Percentiles rank a stretch among this genome's conserved stretches.
Conservation (phyloP, 1,140 invertebrate genomes). For the Holcopasites calliopsidis region DNA sequence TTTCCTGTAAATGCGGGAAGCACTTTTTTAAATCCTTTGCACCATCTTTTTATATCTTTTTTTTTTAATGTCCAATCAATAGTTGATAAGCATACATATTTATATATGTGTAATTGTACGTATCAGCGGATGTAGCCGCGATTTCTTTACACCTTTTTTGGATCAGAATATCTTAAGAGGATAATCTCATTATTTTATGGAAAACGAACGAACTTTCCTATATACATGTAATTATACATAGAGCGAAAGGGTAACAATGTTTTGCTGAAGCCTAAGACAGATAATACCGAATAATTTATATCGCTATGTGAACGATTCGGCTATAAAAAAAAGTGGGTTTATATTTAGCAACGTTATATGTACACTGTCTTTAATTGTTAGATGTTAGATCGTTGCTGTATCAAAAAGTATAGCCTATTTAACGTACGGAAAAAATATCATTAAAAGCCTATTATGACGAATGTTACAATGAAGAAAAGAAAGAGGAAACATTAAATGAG, state of each 20-base stretch:
- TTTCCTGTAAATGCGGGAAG: too few species aligned
- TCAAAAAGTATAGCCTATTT: conserved; percentile 58
- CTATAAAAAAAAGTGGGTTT: conserved; percentile 56
- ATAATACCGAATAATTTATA: conserved; percentile 51
- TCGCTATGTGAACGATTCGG: conserved; percentile 48
- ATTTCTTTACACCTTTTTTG: conserved; percentile 6
- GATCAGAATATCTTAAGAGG: conserved; percentile 13
- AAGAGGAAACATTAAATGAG: conserved; percentile 47
- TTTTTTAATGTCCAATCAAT: background rate
- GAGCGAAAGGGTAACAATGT: conserved; percentile 32
- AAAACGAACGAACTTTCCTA: conserved; percentile 37
- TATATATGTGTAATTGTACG: conserved; percentile 23
- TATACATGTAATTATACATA: conserved; percentile 31
- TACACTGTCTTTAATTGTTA: conserved; percentile 62
- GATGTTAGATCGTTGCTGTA: conserved; percentile 65
- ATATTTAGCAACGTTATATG: conserved; percentile 56
- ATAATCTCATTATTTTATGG: conserved; percentile 12
- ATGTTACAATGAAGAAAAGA: conserved; percentile 51
- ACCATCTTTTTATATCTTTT: background rate
- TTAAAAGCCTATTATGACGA: conserved; percentile 52
- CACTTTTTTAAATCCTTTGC: background rate
- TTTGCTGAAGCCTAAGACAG: conserved; percentile 35
- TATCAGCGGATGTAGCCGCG: background rate
- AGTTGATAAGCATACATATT: conserved; percentile 21
- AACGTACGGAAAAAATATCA: conserved; percentile 52